These are phyloP conservation scores for Pongo pygmaeus DNA, from an alignment of 2,113 vertebrate species.

Conservation along the genomic window DNA sequence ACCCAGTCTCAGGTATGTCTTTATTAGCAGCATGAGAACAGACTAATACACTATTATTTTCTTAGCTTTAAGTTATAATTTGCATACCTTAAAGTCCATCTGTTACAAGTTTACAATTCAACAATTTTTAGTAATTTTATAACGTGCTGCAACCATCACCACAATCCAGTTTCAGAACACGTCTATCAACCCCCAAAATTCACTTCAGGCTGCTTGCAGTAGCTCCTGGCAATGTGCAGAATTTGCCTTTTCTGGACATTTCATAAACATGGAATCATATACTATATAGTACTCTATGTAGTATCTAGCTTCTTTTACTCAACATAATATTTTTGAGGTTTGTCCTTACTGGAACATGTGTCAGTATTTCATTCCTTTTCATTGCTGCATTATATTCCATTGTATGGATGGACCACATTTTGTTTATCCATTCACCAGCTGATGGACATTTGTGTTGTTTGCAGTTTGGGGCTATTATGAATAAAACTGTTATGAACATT, in stretches of 20 bases:
- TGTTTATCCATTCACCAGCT: rapidly evolving
- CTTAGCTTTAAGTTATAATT: neutral
- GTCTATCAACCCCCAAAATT: neutral
- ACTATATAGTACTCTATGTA: rapidly evolving
- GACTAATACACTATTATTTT: neutral
- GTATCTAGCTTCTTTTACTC: too few relatives aligned
- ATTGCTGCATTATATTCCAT: rapidly evolving
- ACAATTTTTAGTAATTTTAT: neutral
- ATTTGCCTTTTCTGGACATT: neutral
- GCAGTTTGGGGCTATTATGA: neutral
- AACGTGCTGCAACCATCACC: neutral
- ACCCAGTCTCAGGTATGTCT: too few relatives aligned
- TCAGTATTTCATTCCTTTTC: neutral
- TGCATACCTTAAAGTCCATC: neutral
- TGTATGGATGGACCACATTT: neutral
- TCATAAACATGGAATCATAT: neutral
- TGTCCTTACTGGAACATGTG: rapidly evolving
- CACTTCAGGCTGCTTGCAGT: neutral
- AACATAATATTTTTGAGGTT: neutral
- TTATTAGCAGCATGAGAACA: too few relatives aligned
- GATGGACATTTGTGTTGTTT: neutral
- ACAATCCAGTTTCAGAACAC: neutral
- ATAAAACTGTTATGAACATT: neutral
- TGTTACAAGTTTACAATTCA: neutral
- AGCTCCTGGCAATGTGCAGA: neutral